Percentiles rank a stretch among this genome's conserved stretches.
Evolutionary conservation across 2,888 invertebrate species (phyloP).

Genomic region (Gnatocerus cornutus): DNA sequence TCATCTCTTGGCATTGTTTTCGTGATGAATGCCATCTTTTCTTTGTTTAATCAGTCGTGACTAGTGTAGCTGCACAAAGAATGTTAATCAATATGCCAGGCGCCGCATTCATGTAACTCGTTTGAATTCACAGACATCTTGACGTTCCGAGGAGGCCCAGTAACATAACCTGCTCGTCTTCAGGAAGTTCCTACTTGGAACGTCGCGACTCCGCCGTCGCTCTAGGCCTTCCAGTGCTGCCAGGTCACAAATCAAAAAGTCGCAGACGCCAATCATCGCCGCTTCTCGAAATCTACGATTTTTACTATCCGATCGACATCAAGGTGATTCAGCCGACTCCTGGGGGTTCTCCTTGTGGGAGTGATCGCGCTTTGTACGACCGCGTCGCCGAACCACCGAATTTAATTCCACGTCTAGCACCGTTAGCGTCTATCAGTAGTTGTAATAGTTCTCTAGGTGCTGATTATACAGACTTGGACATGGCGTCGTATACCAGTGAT

Average conservation of each 20-base stretch:
- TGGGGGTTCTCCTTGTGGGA: constrained; percentile 87
- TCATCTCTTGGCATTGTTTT: too few relatives aligned
- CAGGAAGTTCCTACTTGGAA: constrained; percentile 88
- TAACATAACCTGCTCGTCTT: constrained; percentile 89
- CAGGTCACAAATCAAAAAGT: constrained; percentile 70
- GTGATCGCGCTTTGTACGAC: constrained; percentile 76
- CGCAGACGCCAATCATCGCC: constrained; percentile 69
- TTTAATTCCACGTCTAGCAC: constrained; percentile 75
- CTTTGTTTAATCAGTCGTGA: constrained; percentile 6
- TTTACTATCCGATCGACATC: constrained; percentile 70
- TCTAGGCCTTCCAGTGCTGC: constrained; percentile 77
- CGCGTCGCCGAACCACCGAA: constrained; percentile 56
- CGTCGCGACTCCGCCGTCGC: constrained; percentile 84
- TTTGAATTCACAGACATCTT: constrained; percentile 61
- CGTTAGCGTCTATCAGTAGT: constrained; percentile 87
- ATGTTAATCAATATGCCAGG: constrained; percentile 22
- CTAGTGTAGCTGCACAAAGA: constrained; percentile 6
- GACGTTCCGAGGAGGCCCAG: constrained; percentile 78
- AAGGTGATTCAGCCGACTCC: constrained; percentile 86
- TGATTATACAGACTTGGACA: constrained; percentile 80
- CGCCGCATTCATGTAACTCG: background rate
- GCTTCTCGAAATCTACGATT: constrained; percentile 68
- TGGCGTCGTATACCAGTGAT: constrained; percentile 82
- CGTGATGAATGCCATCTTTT: too few relatives aligned
- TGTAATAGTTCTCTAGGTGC: constrained; percentile 79